These are phyloP conservation scores for Agapornis canus DNA, from an alignment of 2,797 vertebrate species.

Conservation along the genomic window DNA sequence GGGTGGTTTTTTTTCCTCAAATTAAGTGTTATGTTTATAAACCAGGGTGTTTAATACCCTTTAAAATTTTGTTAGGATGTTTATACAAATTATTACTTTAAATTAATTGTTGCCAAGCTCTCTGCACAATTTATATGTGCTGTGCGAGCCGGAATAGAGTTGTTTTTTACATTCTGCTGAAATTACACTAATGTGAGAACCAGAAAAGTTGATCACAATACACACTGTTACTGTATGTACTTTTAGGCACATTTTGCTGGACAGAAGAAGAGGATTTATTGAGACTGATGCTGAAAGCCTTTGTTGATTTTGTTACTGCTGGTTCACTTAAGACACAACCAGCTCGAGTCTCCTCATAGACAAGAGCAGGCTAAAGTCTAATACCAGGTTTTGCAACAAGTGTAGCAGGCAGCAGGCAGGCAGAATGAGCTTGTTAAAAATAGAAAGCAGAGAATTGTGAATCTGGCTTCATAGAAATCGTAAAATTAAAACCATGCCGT, in stretches of 20 bases:
- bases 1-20: slow-evolving; percentile 74
- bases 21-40: slow-evolving; percentile 87
- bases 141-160: slow-evolving; percentile 55
- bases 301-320: background rate
- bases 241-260: background rate
- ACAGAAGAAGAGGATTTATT: background rate
- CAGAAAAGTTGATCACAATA: background rate
- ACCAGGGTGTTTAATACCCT: slow-evolving; percentile 85
- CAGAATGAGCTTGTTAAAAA: background rate
- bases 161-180: slow-evolving; percentile 37
- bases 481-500: background rate
- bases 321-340: background rate
- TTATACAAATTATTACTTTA: slow-evolving; percentile 84
- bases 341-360: fast-evolving
- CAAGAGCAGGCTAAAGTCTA: background rate
- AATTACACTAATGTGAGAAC: background rate
- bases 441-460: background rate
- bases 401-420: background rate
- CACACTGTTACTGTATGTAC: background rate
- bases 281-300: background rate
- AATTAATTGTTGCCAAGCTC: slow-evolving; percentile 82
- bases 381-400: slow-evolving; percentile 30
- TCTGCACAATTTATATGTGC: slow-evolving; percentile 66
- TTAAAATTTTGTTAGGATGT: slow-evolving; percentile 83
- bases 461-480: background rate